Evolutionary conservation across 2,113 vertebrate species (phyloP), one percentile per base, ranked within the genome.

Genomic region (Ascaphus truei): DNA sequence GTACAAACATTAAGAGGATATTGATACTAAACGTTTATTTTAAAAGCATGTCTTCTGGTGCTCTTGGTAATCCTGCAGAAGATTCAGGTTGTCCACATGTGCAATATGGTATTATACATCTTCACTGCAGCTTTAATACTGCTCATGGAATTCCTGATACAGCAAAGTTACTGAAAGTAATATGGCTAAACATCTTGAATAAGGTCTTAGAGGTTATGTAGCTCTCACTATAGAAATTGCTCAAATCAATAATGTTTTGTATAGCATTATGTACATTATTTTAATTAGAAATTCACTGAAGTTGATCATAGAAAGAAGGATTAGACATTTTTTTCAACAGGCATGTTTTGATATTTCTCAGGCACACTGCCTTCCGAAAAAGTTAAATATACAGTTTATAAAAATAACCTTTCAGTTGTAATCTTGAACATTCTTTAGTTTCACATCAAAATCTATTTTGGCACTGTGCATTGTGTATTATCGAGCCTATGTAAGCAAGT

Each of bases 401-500:
- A 66, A 66, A 64, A 30, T 16, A 31, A 56, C 23, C 51, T 41
- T 66, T 66, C 51, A 66, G 37, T 56, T 43, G 16, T 15, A 67
- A 67, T 45, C 36, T 43, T 52, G 20, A 51, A 26, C 7, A 6
- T 62, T 50, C 31, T 76, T 62, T 60, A 75, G 56, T 47, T 73
- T 79, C 76, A 82, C 73, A 67, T 64, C 22, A 75, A 69, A 74
- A 71, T 76, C 63, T 77, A 4, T 50, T 67, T 61, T 55, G 69
- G 30, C 29, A 72, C 29, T 64, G 5, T 65, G 59, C 26, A 56
- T 27, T 55, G 27, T 68, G 52, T 45, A 7, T 63, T 52, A 74
- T 33, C 65, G 58, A 34, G 65, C 58, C 64, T 77, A 62, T 41
- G 13, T 18, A 18, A 6, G 2, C 31, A 72, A 81, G 58, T 84